Base-by-base conservation (phyloP, 2,888 invertebrate species). In the Troglohyphantes excavatus region DNA sequence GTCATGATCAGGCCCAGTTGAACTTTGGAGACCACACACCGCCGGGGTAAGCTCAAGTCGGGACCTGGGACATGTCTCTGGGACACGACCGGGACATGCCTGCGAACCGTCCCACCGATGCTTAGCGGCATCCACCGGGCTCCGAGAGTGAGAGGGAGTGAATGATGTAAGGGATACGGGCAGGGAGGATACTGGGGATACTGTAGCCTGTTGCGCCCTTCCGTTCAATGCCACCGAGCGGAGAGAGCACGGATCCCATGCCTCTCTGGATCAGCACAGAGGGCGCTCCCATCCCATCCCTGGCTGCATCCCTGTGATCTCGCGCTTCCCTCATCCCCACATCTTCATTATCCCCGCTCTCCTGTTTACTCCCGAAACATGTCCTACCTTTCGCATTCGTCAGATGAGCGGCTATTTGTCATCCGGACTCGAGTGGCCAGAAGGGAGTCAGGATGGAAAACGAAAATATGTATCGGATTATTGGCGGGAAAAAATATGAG, bases 121-220 rank as follows among this genome's bases (percentile, higher is more conserved):
- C 59, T 67, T 29, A 68, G 70, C 23, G 46, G 17, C 46, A 17
- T 17, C 46, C 33, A n/a, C 33, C 68, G 53, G 76, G 61, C 53
- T 33, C 46, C 70, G 70, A 78, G 72, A 26, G 70, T 26, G 72
- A 72, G 70, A 46, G 23, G 53, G 63, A 78, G 46, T 46, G 75
- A 75, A 33, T n/a, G n/a, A n/a, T n/a, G n/a, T n/a, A 2, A 79
- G 63, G 87, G 87, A 53, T 53, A 23, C 65, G 87, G 87, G 67
- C 73, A 72, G 72, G 73, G 84, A 27, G 79, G 87, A 61, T 63
- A 72, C 73, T 79, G 67, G 87, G 81, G 73, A 73, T 72, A 59
- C 82, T 76, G 88, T 59, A 75, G 88, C 88, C 88, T 88, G 88
- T 88, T 88, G 88, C 88, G 88, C 88, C 82, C 88, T 67, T 79